Evolutionary conservation across 1,140 invertebrate species (phyloP).

Genomic region (Cardiocondyla obscurior): DNA sequence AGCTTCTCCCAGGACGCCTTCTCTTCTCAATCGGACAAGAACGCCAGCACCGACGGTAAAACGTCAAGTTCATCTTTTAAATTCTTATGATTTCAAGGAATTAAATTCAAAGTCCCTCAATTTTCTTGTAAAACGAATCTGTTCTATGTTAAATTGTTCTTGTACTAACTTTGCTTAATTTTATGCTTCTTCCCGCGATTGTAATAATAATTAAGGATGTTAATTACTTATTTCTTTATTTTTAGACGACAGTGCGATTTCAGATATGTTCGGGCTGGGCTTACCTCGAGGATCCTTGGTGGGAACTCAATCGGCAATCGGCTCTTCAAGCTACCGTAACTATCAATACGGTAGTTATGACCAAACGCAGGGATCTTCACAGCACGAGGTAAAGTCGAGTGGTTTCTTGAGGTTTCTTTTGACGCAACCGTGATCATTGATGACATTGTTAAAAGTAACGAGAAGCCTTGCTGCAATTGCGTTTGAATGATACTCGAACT

Average conservation of each 20-base stretch:
- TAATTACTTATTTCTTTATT: constrained; percentile 21
- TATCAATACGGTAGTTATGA: constrained; percentile 72
- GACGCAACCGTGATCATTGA: background rate
- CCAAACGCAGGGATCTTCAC: constrained; percentile 75
- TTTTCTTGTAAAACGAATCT: background rate
- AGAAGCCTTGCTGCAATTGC: background rate
- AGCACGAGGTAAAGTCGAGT: constrained; percentile 69
- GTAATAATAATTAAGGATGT: background rate
- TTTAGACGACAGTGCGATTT: constrained; percentile 82
- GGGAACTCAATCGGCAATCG: constrained; percentile 74
- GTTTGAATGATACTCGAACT: background rate
- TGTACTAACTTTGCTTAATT: background rate
- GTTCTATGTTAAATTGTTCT: background rate
- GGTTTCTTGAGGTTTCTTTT: background rate
- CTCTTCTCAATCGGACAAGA: constrained; percentile 54
- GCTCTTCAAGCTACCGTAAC: constrained; percentile 70
- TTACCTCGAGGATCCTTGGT: constrained; percentile 83
- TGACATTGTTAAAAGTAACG: background rate
- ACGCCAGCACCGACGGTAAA: constrained; percentile 58
- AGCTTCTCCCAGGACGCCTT: constrained; percentile 46
- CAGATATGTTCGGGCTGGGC: constrained; percentile 84
- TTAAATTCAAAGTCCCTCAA: background rate
- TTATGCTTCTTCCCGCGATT: background rate
- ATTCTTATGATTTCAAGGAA: no score
- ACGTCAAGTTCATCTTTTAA: background rate